Evolutionary conservation across 1,140 invertebrate species (phyloP), one percentile per base, ranked within the genome.

Genomic region (Phocides pigmalion): DNA sequence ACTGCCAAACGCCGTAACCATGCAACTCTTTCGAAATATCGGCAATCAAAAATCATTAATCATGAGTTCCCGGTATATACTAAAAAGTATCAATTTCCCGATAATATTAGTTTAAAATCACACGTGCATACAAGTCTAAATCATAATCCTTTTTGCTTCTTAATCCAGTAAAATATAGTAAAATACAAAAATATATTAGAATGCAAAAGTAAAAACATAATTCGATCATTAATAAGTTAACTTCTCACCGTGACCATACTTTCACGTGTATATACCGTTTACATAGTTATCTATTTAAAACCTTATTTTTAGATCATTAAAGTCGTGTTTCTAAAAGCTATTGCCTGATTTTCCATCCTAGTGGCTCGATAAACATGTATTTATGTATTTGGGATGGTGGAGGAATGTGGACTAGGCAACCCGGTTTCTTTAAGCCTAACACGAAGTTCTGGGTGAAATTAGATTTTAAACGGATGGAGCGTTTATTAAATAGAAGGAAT

Each of bases 281-380:
- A 15, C 20, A 25, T 22, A 25, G 8, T 15, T 3, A 22, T 19
- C 11, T 12, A 66, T 37, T 25, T 37, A 32, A 0, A 70, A 61
- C 53, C 39, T 54, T 66, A 64, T 8, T 14, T 0, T 0, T 0
- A 46, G 17, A 4, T 0, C 2, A 47, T 59, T 46, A 47, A 39
- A 47, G 50, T 8, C 11, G 35, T 28, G 49, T 53, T 50, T 9
- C 9, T 49, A 9, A 25, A 2, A 0, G 0, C 16, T 5, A 14
- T 44, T 22, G 41, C 53, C 53, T 44, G 53, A 58, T 58, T 58
- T 58, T 58, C 53, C 53, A 58, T 58, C 53, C 39, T 58, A 58
- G 20, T 58, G 39, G 20, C 39, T 58, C 22, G 39, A 58, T 22
- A 17, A 42, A 32, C 22, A 44, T 58, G 53, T 58, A 58, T 58